phyloP scores from a whole-genome alignment of 2,888 invertebrate genomes.

The Latrodectus elegans region DNA sequence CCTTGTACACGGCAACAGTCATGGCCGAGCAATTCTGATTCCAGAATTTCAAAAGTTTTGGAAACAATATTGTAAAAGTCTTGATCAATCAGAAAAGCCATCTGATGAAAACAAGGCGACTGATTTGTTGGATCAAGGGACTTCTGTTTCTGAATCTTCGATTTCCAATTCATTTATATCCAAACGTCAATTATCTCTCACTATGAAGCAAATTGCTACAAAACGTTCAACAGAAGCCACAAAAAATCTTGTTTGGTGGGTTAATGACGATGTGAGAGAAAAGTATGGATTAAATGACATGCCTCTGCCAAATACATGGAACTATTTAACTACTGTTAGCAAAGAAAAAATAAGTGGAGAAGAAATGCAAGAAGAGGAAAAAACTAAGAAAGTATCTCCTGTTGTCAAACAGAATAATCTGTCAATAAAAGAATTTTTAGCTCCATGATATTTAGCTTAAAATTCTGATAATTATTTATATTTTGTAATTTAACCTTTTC shows the following conservation, averaged over 20 bases:
- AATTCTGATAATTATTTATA: no score
- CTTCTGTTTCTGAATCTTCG: not conserved
- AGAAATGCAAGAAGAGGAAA: no score
- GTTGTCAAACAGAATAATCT: slow-evolving; percentile 11
- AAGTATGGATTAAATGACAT: slow-evolving; percentile 78
- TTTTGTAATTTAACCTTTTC: no score
- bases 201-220: slow-evolving; percentile 79
- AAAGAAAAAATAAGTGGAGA: slow-evolving; percentile 12
- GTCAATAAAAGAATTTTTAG: slow-evolving; percentile 48
- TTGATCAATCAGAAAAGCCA: not conserved
- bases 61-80: slow-evolving; percentile 74
- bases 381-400: not conserved
- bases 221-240: slow-evolving; percentile 78
- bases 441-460: not conserved
- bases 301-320: slow-evolving; percentile 79
- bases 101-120: not conserved
- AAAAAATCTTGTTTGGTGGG: slow-evolving; percentile 81
- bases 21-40: slow-evolving; percentile 79
- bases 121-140: not conserved
- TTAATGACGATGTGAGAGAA: slow-evolving; percentile 78
- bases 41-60: slow-evolving; percentile 81
- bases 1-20: slow-evolving; percentile 81
- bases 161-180: slow-evolving; percentile 32
- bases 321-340: slow-evolving; percentile 74
- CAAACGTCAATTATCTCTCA: slow-evolving; percentile 42